Base-by-base conservation (phyloP, 2,888 invertebrate genomes). In the Oasisia sp. region DNA sequence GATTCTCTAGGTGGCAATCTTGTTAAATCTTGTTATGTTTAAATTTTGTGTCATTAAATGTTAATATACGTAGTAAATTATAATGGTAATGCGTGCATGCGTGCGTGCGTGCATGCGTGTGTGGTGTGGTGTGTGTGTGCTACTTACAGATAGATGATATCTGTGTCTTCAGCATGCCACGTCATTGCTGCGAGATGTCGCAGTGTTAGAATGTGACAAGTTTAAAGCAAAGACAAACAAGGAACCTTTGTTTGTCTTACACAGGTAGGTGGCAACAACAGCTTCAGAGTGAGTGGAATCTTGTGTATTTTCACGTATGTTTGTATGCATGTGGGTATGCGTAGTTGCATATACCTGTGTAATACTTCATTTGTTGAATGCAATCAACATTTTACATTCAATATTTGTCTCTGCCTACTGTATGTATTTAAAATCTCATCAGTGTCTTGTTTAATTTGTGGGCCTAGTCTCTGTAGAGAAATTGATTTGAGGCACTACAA, bases 111-210 rank as follows among this genome's bases (percentile, higher is more conserved):
- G n/a, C n/a, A n/a, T n/a, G n/a, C n/a, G n/a, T n/a, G n/a, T n/a
- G n/a, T n/a, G 0, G 5, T 19, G 14, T 58, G 12, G 32, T 91
- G 11, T 74, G 12, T 32, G n/a, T 89, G 19, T 14, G n/a, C 50
- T 19, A 74, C 74, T 0, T 74, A 74, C 74, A 74, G 74, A 74
- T 74, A n/a, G 19, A 5, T 14, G 14, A 50, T 92, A n/a, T 91
- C 93, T 92, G 56, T 56, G 89, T 92, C 93, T 94, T 95, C 92
- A 97, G 96, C 97, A 97, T 93, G 96, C 98, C 89, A 97, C 97
- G 94, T 97, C 97, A 91, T 97, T 98, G 0, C 96, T 98, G 0
- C 97, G 97, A 94, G 98, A 98, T 93, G 95, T 98, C 3, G 98
- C 98, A 0, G 96, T 97, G n/a, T 95, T 97, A n/a, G 98, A 98